Evolutionary conservation across 2,113 vertebrate species (phyloP).

Genomic region (Hemicordylus capensis): DNA sequence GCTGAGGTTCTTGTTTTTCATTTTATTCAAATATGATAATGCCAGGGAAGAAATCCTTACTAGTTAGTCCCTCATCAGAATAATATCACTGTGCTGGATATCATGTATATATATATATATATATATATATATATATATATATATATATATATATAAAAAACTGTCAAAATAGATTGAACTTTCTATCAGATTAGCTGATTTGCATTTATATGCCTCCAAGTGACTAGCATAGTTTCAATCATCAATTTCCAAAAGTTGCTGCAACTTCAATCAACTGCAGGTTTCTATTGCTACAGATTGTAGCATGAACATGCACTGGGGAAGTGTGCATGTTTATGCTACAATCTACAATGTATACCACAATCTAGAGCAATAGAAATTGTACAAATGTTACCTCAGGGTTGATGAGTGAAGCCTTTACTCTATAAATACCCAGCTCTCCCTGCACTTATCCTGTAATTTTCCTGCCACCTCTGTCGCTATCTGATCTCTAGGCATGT

Average conservation of each 20-base stretch:
- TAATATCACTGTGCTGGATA: no score
- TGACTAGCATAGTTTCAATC: background rate
- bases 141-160: no score
- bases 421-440: background rate
- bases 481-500: background rate
- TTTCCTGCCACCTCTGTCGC: background rate
- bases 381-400: background rate
- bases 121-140: no score
- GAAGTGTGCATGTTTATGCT: no score
- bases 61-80: background rate
- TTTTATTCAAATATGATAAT: background rate
- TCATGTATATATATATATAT: no score
- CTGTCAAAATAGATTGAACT: background rate
- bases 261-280: background rate
- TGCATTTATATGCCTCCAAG: background rate
- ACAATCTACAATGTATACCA: no score
- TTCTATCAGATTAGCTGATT: background rate
- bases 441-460: background rate
- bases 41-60: background rate
- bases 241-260: background rate
- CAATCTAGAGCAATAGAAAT: no score
- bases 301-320: background rate
- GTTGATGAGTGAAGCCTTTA: background rate
- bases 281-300: background rate
- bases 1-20: no score